Conservation (phyloP, 2,113 vertebrate genomes). For the Syrrhaptes paradoxus region DNA sequence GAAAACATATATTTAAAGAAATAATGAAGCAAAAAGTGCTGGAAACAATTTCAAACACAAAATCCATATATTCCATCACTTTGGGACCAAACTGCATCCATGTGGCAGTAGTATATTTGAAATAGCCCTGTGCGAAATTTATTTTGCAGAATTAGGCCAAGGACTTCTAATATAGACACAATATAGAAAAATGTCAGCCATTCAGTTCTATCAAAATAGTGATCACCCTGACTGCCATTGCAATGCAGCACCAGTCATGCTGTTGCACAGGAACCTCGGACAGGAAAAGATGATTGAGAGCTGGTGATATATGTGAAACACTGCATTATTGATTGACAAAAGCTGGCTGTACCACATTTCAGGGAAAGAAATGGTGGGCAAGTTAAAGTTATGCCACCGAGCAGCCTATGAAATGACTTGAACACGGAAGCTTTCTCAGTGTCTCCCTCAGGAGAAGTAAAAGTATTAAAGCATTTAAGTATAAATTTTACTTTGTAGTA, state of each 20-base stretch:
- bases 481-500: neutral
- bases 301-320: neutral
- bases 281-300: neutral
- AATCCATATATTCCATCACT: accelerated
- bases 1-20: neutral
- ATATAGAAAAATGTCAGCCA: neutral
- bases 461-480: neutral
- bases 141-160: neutral
- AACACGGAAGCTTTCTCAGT: neutral
- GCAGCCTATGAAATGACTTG: neutral
- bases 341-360: neutral
- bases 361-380: neutral
- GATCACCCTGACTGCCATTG: neutral
- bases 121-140: neutral
- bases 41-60: neutral
- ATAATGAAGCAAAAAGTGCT: neutral
- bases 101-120: neutral
- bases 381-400: neutral
- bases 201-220: neutral
- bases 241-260: neutral
- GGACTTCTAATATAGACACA: neutral
- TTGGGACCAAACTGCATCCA: neutral
- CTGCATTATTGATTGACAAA: neutral
- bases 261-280: neutral
- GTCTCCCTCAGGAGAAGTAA: neutral